Conservation (phyloP, 2,113 vertebrate genomes). For the Dicerorhinus sumatrensis region DNA sequence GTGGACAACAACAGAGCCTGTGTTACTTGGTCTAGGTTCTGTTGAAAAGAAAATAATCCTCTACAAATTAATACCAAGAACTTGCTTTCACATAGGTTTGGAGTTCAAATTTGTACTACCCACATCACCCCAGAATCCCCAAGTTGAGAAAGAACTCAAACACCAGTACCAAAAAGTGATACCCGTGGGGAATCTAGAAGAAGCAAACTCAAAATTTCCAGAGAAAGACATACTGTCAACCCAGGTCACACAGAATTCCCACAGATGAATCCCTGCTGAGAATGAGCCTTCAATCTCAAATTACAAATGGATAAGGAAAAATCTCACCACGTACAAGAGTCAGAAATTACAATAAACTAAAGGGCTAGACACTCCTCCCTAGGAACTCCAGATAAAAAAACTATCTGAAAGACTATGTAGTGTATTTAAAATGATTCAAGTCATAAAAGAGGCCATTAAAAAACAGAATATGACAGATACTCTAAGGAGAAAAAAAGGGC, state of each 20-base stretch:
- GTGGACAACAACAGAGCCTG: background rate
- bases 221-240: background rate
- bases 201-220: background rate
- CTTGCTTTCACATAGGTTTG: background rate
- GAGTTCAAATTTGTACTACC: background rate
- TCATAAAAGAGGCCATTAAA: background rate
- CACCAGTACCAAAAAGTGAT: background rate
- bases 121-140: background rate
- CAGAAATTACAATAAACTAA: background rate
- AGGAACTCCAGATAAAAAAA: background rate
- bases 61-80: background rate
- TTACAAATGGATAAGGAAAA: background rate
- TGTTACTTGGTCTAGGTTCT: background rate
- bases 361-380: background rate
- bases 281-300: background rate
- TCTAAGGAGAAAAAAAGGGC: background rate
- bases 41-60: background rate
- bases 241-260: background rate
- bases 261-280: background rate
- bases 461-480: background rate
- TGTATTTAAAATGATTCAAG: background rate
- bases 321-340: background rate
- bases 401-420: background rate
- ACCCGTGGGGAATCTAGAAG: background rate
- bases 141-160: background rate